Conservation (phyloP, 37 sponge, comb jelly and placozoan genomes). For the Spongilla lacustris region DNA sequence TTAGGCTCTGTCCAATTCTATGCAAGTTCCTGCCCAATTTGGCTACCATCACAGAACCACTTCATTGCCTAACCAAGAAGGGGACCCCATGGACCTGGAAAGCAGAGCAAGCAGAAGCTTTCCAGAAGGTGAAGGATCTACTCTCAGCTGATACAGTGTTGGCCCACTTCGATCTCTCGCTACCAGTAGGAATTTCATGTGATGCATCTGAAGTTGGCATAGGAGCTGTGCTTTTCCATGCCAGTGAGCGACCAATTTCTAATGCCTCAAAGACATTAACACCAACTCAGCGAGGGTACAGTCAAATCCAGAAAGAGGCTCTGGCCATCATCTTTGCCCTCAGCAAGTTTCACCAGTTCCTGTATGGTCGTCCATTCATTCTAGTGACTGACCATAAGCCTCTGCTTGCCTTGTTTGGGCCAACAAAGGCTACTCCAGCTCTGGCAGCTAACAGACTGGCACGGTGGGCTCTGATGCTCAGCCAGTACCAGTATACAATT, state of each 20-base stretch:
- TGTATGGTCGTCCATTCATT: slow-evolving; percentile 15
- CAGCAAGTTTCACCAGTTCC: not conserved
- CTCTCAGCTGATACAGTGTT: slow-evolving; percentile 2
- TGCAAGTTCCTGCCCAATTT: too few species aligned
- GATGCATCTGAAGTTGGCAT: slow-evolving; percentile 31
- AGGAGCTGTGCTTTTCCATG: slow-evolving; percentile 21
- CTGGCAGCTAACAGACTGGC: slow-evolving; percentile 8
- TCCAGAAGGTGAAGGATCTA: too few species aligned
- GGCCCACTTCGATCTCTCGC: slow-evolving; percentile 15
- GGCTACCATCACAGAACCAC: too few species aligned
- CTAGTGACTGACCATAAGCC: slow-evolving; percentile 37
- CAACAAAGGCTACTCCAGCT: not conserved
- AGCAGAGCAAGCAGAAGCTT: too few species aligned
- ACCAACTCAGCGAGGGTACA: not conserved
- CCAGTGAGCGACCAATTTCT: not conserved
- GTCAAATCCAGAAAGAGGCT: slow-evolving; percentile 16
- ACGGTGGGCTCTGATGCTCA: slow-evolving; percentile 12
- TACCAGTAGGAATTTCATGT: slow-evolving; percentile 9
- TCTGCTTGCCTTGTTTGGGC: not conserved
- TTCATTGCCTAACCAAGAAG: too few species aligned
- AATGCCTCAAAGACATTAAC: not conserved
- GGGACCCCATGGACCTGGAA: too few species aligned
- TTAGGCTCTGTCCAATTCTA: too few species aligned
- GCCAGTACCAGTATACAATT: slow-evolving; percentile 5
- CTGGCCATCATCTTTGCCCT: slow-evolving; percentile 9